Base-by-base conservation (phyloP, 2,797 vertebrate genomes). In the Galagoides demidoff region DNA sequence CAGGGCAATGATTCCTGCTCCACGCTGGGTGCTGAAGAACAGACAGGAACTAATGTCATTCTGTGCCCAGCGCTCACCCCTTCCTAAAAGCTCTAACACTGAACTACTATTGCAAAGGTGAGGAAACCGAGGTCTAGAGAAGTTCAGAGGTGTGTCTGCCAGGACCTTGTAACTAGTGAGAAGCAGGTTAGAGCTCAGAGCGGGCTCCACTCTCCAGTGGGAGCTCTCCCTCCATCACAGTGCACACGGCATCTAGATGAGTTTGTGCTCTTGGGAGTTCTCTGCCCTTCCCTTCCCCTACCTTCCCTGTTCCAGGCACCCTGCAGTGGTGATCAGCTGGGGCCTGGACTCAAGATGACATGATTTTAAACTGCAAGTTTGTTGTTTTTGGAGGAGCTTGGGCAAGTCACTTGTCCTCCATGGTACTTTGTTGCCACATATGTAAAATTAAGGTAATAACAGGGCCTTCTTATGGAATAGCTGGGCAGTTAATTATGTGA, bases 21-120 rank as follows among this genome's bases (percentile, higher is more conserved):
- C 3, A 25, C 31, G 64, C 10, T 25, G 66, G 34, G 27, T 77
- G 29, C 25, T 43, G 25, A 34, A 22, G 17, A 55, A 45, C 14
- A 55, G 64, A 70, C 20, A 63, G 20, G 11, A 13, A 45, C 11
- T 27, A 68, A n/a, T 14, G 16, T 43, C 4, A 20, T 34, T 85
- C 19, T 37, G 3, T 0, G 0, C 14, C 66, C 3, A 39, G 22
- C 9, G 27, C 43, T 20, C 39, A 13, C n/a, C 19, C 25, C 19
- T 70, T 92, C 25, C 52, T 19, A 34, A 23, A 16, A 14, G 5
- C 27, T 95, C 10, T 63, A 23, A 17, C 23, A 73, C 31, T 16
- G 25, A 83, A 66, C 23, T 23, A 57, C 19, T 13, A 14, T 71
- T 63, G 11, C 11, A 68, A 2, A 82, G 77, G 11, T 77, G 27